Evolutionary conservation across 2,888 invertebrate genomes (phyloP).

Genomic region (Nowickia ferox): DNA sequence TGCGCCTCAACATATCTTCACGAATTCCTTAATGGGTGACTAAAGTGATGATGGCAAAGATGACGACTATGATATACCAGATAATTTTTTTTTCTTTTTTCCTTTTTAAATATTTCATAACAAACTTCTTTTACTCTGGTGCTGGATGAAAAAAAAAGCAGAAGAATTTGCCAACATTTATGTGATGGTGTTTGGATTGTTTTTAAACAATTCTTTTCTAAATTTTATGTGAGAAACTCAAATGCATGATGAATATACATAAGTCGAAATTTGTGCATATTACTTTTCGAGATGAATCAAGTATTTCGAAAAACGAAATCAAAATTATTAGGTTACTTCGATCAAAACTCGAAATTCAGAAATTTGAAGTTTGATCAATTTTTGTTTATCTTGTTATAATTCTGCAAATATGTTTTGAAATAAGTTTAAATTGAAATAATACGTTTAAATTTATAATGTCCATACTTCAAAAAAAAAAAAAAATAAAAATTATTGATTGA

Average conservation of each 20-base stretch:
- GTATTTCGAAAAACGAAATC: too few species aligned
- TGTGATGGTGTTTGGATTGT: constrained; percentile 54
- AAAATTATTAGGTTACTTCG: too few species aligned
- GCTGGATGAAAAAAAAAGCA: constrained; percentile 9
- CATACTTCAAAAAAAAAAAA: too few species aligned
- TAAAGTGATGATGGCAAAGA: constrained; percentile 31
- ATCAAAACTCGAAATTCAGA: too few species aligned
- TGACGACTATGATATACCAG: constrained; percentile 51
- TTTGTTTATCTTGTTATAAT: too few species aligned
- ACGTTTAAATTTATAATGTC: too few species aligned
- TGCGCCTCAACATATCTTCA: constrained; percentile 71
- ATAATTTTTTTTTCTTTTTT: constrained; percentile 39
- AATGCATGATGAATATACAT: not conserved
- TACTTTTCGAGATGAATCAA: not conserved
- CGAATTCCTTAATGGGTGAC: constrained; percentile 71
- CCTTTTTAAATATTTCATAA: constrained; percentile 59
- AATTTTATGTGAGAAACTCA: constrained; percentile 15
- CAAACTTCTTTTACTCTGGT: constrained; percentile 50
- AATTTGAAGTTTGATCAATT: too few species aligned
- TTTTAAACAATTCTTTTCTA: constrained; percentile 41
- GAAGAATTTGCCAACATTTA: constrained; percentile 62
- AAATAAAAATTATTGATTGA: too few species aligned
- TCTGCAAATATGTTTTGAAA: too few species aligned
- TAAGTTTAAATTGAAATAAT: too few species aligned
- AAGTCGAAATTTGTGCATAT: not conserved